A percentile compares a stretch with the other conserved stretches of the same genome.
These are phyloP conservation scores for Lathamus discolor DNA, from an alignment of 2,113 vertebrate species.

Conservation along the genomic window DNA sequence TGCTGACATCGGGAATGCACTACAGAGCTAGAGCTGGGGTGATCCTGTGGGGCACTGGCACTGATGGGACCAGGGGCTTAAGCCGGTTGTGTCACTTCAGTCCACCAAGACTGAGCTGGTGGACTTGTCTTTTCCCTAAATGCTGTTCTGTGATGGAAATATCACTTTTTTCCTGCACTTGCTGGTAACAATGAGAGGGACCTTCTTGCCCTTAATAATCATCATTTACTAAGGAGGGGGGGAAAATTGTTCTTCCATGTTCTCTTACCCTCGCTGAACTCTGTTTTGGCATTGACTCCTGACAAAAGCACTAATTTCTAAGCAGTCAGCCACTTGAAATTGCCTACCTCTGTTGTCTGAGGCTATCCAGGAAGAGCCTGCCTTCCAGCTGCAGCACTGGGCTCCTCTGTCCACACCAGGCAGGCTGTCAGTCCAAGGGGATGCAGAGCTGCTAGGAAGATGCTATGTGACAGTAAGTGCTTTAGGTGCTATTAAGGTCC, in stretches of 20 bases:
- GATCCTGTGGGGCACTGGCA: not conserved
- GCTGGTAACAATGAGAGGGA: not conserved
- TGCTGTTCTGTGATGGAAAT: not conserved
- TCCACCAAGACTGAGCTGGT: not conserved
- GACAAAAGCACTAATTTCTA: not conserved
- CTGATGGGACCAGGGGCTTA: accelerated
- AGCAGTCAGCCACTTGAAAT: not conserved
- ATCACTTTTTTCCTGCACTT: not conserved
- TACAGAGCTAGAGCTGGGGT: not conserved
- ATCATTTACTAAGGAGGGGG: not conserved
- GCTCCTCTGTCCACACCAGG: not conserved
- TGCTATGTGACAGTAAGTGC: accelerated
- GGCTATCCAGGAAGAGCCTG: not conserved
- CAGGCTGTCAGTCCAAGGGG: not conserved
- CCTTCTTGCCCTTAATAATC: not conserved
- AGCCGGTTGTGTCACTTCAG: not conserved
- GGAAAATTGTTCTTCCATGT: not conserved
- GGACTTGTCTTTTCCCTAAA: not conserved
- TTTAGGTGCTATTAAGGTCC: not conserved
- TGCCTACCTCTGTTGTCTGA: not conserved
- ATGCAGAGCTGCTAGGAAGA: not conserved
- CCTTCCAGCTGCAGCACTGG: not conserved
- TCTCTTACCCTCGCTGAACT: not conserved
- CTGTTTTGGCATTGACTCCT: not conserved
- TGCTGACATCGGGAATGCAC: accelerated